These are phyloP conservation scores for Zonitis immaculata DNA, from an alignment of 2,888 invertebrate genomes.

Conservation along the genomic window DNA sequence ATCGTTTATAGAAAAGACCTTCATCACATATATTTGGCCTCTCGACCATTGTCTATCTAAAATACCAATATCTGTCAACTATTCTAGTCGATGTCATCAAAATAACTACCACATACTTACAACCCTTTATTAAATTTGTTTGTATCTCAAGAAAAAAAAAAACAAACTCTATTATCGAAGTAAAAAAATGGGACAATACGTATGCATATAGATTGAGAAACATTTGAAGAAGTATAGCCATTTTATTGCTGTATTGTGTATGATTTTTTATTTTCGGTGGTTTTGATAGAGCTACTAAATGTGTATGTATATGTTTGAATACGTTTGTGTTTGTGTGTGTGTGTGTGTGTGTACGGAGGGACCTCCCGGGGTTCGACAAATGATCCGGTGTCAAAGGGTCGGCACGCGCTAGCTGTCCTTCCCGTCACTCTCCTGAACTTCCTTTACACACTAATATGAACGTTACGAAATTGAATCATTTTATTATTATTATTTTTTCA, in stretches of 20 bases:
- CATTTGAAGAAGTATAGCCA: too few species aligned
- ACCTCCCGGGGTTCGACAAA: slow-evolving; percentile 39
- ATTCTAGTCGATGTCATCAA: slow-evolving; percentile 5
- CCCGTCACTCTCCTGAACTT: slow-evolving; percentile 15
- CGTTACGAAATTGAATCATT: too few species aligned
- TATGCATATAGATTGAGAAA: too few species aligned
- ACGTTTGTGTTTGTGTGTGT: slow-evolving; percentile 18
- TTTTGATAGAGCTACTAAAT: slow-evolving; percentile 12
- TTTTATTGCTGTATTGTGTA: too few species aligned
- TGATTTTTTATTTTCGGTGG: too few species aligned
- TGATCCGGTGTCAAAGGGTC: slow-evolving; percentile 43
- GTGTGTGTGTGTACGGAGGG: slow-evolving; percentile 27
- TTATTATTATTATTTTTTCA: too few species aligned
- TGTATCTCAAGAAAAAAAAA: too few species aligned
- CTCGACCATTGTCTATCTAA: too few species aligned
- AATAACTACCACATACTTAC: too few species aligned
- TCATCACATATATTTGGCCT: slow-evolving; percentile 29
- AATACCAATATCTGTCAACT: background rate
- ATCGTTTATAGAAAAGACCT: slow-evolving; percentile 26
- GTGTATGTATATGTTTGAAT: background rate
- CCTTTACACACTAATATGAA: too few species aligned
- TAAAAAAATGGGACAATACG: too few species aligned
- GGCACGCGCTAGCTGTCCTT: slow-evolving; percentile 37
- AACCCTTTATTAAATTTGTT: slow-evolving; percentile 18
- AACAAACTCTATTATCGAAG: too few species aligned